These are phyloP conservation scores for Erebia palarica DNA, from an alignment of 2,888 invertebrate genomes.

Conservation along the genomic window DNA sequence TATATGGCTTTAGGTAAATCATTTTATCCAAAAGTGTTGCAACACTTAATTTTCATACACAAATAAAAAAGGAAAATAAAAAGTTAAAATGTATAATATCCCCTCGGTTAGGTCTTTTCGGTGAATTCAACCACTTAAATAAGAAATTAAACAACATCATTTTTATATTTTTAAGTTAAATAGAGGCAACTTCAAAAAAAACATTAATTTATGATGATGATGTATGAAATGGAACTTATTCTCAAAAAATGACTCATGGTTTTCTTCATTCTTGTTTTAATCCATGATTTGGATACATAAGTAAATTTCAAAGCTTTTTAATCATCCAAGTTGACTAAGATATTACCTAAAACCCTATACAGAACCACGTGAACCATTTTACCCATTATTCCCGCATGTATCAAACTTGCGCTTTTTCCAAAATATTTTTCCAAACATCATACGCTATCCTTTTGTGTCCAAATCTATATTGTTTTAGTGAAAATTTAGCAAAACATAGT, in stretches of 20 bases:
- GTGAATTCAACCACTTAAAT: too few relatives aligned
- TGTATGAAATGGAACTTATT: background rate
- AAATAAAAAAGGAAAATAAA: background rate
- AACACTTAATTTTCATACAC: background rate
- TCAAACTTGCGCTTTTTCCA: constrained; percentile 36
- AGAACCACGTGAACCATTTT: constrained; percentile 34
- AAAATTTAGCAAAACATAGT: constrained; percentile 83
- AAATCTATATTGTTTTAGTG: constrained; percentile 76
- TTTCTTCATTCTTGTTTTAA: background rate
- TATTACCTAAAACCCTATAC: background rate
- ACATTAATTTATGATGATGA: background rate
- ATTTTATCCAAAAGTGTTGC: background rate
- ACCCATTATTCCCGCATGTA: constrained; percentile 51
- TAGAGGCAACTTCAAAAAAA: too few relatives aligned
- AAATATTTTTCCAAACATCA: constrained; percentile 36
- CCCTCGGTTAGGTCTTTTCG: background rate
- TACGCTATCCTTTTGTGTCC: constrained; percentile 69
- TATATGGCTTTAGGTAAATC: constrained; percentile 1
- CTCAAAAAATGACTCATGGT: background rate
- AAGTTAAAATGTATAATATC: background rate
- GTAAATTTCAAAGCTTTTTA: background rate
- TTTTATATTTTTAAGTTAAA: too few relatives aligned
- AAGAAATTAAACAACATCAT: too few relatives aligned
- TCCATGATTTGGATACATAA: background rate
- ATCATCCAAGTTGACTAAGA: too few relatives aligned